Evolutionary conservation across 2,797 vertebrate species (phyloP).

Genomic region (Threskiornis aethiopicus): DNA sequence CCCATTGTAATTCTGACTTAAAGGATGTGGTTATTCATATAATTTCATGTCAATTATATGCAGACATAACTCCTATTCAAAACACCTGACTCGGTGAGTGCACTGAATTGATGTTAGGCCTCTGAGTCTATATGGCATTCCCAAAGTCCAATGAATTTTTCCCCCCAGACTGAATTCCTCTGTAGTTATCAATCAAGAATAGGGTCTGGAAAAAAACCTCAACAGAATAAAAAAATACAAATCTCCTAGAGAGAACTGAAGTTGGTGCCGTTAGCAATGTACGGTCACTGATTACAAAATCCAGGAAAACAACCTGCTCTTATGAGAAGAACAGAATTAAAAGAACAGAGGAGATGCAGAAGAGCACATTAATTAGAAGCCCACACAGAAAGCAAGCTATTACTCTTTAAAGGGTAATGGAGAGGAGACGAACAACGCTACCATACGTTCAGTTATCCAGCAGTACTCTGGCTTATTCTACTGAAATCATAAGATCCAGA

Average conservation of each 20-base stretch:
- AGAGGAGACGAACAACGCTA: background rate
- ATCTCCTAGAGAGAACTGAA: background rate
- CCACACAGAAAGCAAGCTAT: background rate
- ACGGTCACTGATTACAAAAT: background rate
- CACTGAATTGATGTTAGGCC: background rate
- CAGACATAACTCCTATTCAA: background rate
- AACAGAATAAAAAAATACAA: background rate
- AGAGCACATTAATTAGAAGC: background rate
- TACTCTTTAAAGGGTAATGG: background rate
- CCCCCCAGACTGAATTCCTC: background rate
- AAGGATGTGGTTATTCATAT: background rate
- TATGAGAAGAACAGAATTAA: background rate
- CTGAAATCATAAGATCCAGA: background rate
- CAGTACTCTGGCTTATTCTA: background rate
- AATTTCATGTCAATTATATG: background rate
- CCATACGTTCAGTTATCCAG: background rate
- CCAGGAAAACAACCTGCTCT: background rate
- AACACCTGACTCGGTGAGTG: background rate
- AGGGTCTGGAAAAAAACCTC: background rate
- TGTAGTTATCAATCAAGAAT: background rate
- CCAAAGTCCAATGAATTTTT: background rate
- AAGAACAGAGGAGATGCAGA: background rate
- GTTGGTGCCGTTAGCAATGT: background rate
- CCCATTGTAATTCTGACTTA: background rate
- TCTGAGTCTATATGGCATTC: background rate